These are phyloP conservation scores for Chelonia mydas DNA, from an alignment of 2,797 vertebrate genomes.

Conservation along the genomic window DNA sequence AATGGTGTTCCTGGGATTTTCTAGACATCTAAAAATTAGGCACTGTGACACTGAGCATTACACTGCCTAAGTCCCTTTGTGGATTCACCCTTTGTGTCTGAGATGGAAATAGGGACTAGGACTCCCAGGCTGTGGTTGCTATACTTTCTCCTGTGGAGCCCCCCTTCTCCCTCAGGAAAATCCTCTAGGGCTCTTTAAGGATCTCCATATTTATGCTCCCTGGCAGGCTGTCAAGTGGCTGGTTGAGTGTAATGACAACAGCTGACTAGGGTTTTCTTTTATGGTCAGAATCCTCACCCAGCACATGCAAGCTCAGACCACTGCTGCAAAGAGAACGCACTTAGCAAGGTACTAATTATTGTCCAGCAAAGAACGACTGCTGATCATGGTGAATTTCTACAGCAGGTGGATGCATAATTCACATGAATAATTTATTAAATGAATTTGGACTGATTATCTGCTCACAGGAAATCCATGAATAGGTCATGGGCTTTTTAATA, in stretches of 20 bases:
- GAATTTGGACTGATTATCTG: slow-evolving; percentile 14
- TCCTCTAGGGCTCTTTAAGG: background rate
- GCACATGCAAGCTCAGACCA: slow-evolving; percentile 26
- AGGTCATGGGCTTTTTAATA: background rate
- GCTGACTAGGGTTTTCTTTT: slow-evolving; percentile 8
- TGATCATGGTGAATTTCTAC: slow-evolving; percentile 46
- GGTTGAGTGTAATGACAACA: slow-evolving; percentile 26
- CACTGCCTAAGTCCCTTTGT: background rate
- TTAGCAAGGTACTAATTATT: slow-evolving; percentile 39
- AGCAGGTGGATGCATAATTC: slow-evolving; percentile 35
- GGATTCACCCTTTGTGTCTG: background rate
- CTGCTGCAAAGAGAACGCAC: background rate
- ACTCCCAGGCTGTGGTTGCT: background rate
- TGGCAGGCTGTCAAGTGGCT: slow-evolving; percentile 21
- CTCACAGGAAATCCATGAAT: background rate
- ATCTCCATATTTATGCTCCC: background rate
- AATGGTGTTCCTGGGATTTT: background rate
- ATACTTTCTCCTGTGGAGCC: background rate
- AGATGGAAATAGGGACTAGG: background rate
- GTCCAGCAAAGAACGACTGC: slow-evolving; percentile 22
- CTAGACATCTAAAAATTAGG: background rate
- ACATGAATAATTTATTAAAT: slow-evolving; percentile 42
- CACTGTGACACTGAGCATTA: background rate
- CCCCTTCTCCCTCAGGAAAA: background rate
- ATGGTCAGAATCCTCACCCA: slow-evolving; percentile 29